Evolutionary conservation across 92 coral and sea anemone genomes (phyloP), one percentile per base, ranked within the genome.

Genomic region (Parazoanthus darwini): DNA sequence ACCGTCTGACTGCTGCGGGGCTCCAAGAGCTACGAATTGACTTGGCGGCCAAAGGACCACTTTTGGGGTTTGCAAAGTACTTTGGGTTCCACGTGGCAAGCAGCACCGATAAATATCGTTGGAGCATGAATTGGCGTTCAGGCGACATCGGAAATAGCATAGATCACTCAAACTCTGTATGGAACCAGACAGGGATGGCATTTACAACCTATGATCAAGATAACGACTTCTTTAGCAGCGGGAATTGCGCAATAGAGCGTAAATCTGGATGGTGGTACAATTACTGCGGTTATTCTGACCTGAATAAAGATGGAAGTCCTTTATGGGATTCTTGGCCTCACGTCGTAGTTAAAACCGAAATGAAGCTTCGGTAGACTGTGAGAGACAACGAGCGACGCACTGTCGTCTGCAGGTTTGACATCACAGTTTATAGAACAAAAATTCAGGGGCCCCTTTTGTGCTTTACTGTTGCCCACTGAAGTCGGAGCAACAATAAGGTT

Each of bases 221-320:
- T 80, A 80, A 80, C 23, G 84, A 80, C 39, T 9, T 33, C 13
- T 54, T 2, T 6, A 29, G 18, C 3, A 71, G 42, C 7, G 84
- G 84, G 2, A 51, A 26, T 15, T 80, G 84, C 37, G 42, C 68
- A 26, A 35, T 1, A 36, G 48, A 74, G 22, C 79, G 79, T 8
- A 74, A 37, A 13, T 74, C 79, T 29, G 79, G 79, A 74, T 74
- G 79, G 79, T 74, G 79, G 79, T 74, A 8, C 79, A 23, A 16
- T 11, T 74, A 2, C 0, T 74, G 79, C 79, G 79, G 79, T 74
- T 74, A 36, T 42, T 35, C 48, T 35, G 79, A 74, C 23, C 20
- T 74, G 26, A 74, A 74, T 20, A 35, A 36, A 36, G 48, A 8
- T 74, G 23, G 3, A 29, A 22, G n/a, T 8, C 79, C 50, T 35